Percentiles rank a stretch among this genome's conserved stretches.
Evolutionary conservation across 2,888 invertebrate species (phyloP).

Genomic region (Vesta saturnalis): DNA sequence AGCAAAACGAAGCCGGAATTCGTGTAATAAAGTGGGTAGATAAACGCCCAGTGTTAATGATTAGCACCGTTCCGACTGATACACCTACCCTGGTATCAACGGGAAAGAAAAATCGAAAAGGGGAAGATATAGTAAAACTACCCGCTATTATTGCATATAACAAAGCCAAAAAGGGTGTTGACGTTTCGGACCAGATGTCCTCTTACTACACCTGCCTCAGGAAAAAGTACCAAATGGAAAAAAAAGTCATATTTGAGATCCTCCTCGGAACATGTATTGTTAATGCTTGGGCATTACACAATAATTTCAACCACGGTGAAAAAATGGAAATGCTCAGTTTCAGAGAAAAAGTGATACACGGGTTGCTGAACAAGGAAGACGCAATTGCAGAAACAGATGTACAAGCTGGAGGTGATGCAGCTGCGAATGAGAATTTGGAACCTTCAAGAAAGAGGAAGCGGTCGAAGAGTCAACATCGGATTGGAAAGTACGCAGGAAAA

Average conservation of each 20-base stretch:
- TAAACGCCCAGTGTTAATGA: conserved; percentile 5
- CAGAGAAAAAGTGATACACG: too few species aligned
- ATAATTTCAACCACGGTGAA: too few species aligned
- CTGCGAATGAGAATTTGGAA: neutral
- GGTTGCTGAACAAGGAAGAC: neutral
- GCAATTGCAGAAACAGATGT: neutral
- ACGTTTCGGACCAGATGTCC: too few species aligned
- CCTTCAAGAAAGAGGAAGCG: neutral
- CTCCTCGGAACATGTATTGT: too few species aligned
- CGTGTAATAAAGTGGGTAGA: neutral
- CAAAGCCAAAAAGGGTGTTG: too few species aligned
- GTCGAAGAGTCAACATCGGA: conserved; percentile 15
- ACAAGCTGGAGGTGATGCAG: neutral
- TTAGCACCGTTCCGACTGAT: neutral
- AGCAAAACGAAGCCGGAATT: neutral
- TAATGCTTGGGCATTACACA: too few species aligned
- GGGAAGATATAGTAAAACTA: too few species aligned
- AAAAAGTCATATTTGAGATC: too few species aligned
- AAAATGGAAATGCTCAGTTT: too few species aligned
- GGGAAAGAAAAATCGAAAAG: neutral
- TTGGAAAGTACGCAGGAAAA: conserved; percentile 30
- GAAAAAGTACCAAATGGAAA: too few species aligned
- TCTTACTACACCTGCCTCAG: too few species aligned
- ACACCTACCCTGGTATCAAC: neutral
- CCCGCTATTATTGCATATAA: too few species aligned